Evolutionary conservation across 2,797 vertebrate species (phyloP), one percentile per base, ranked within the genome.

Genomic region (Lithobates sylvaticus): DNA sequence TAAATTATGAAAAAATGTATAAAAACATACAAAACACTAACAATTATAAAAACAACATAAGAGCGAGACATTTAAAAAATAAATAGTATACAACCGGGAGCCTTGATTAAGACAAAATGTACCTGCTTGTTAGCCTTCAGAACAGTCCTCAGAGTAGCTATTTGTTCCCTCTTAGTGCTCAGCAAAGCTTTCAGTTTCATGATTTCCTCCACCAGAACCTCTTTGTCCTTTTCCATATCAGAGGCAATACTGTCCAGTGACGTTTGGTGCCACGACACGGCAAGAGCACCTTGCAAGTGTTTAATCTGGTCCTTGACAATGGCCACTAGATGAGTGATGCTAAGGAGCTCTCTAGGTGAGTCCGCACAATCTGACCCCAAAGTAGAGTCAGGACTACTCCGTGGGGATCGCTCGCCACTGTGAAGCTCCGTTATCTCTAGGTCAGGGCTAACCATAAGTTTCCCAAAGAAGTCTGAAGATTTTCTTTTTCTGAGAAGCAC

Each of bases 121-220:
- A 96, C 96, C 95, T 97, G 96, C 77, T 97, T 97, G 91, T 96
- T 97, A 77, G 96, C 96, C 91, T 97, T 97, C 27, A 97, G 94
- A 84, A 97, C 95, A 42, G 96, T 97, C 91, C 96, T 94, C 73
- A 97, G 94, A 0, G 96, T 97, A 32, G 96, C 96, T 7, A 97
- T 96, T 92, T 97, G 96, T 79, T 97, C 96, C 76, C 95, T 93
- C 91, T 97, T 97, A 81, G 96, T 97, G 93, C 96, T 96, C 77
- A 97, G 93, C 70, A 96, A 93, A n/a, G 96, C 97, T 89, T 96
- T 96, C 34, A 97, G 95, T 85, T 97, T 96, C 26, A 97, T 90
- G 1, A 97, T 94, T 86, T 97, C 96, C 84, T 97, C 96, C 89
- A 96, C 86, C 74, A 97, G 91, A 76, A 91, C 94, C 76, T 95